Base-by-base conservation (phyloP, 2,113 vertebrate genomes). In the Phrynosoma blainvillii region DNA sequence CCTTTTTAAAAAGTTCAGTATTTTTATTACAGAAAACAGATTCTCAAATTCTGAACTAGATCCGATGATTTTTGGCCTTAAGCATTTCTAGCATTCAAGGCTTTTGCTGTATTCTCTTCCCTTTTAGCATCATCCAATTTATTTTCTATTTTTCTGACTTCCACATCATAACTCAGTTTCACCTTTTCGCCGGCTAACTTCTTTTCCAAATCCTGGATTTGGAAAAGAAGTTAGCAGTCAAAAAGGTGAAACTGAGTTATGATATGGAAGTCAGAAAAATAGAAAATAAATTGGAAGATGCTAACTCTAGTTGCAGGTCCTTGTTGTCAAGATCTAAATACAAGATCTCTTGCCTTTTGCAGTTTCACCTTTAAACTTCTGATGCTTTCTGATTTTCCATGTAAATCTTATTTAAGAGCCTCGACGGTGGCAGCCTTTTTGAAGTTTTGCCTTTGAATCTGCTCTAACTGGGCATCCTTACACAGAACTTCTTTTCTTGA, bases 61-160 rank as follows among this genome's bases (percentile, higher is more conserved):
- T 32, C 88, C 4, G 85, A 36, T 20, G 4, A 12, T 0, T 74
- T 56, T 5, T 81, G 79, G 3, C 79, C 5, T 70, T 77, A 4
- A 96, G 91, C 65, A 85, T 36, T n/a, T 95, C 92, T 73, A 6
- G 32, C 81, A 56, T 89, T 88, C n/a, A 54, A 89, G 27, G 82
- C n/a, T 27, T 91, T 93, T 85, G 94, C 95, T 1, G 13, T n/a
- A 14, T 42, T 83, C 21, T 93, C 90, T 74, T 97, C 91, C 2
- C 83, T 85, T 71, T 77, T 92, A 85, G 87, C 82, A 74, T 71
- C 86, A 11, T 88, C 84, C 16, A 89, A 0, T 40, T 96, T 87
- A 0, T 70, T 32, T 13, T 30, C 85, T 1, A 87, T 78, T 81
- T 92, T 94, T 84, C 93, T 85, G 36, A 95, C 84, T 83, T 95